Base-by-base conservation (phyloP, 2,113 vertebrate species). In the Oryzias celebensis region DNA sequence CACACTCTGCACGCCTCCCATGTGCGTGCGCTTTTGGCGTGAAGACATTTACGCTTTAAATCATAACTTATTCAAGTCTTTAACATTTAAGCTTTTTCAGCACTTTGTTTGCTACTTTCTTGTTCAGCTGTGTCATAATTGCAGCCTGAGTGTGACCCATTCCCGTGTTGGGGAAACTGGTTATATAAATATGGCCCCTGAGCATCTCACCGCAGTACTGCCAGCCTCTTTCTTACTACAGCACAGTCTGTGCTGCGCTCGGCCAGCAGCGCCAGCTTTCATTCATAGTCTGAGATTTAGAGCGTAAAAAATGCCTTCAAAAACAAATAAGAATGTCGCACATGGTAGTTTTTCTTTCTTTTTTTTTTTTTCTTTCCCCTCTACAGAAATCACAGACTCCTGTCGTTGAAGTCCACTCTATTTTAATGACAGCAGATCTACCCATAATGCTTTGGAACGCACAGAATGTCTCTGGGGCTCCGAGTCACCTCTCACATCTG, bases 401-500 rank as follows among this genome's bases (percentile, higher is more conserved):
- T 86, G 79, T 85, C 81, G 85, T 67, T 83, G 77, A 88, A 71
- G 81, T 74, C 77, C 74, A 78, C 73, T 83, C 73, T 67, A 73
- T 78, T 83, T 74, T 61, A 76, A 52, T 75, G 62, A 62, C 49
- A 45, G 55, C 66, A 78, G 55, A 79, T 80, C 58, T 89, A 85
- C 80, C 81, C 88, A 89, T 80, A 83, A 84, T 89, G 74, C 86
- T 79, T 84, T 87, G 83, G 83, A 78, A 74, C 84, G 68, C 65
- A 75, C 65, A 82, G 78, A 71, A 62, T 24, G 49, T 81, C 87
- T 82, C 85, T 46, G 68, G 75, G 82, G 70, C 81, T 86, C 77
- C 62, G 86, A 89, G 90, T 90, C 81, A 86, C 80, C 73, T 71
- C 63, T 66, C 86, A 82, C 88, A 88, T 89, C 87, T 91, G 85